Conservation (phyloP, 2,888 invertebrate genomes). For the Hydrotaea diabolus region DNA sequence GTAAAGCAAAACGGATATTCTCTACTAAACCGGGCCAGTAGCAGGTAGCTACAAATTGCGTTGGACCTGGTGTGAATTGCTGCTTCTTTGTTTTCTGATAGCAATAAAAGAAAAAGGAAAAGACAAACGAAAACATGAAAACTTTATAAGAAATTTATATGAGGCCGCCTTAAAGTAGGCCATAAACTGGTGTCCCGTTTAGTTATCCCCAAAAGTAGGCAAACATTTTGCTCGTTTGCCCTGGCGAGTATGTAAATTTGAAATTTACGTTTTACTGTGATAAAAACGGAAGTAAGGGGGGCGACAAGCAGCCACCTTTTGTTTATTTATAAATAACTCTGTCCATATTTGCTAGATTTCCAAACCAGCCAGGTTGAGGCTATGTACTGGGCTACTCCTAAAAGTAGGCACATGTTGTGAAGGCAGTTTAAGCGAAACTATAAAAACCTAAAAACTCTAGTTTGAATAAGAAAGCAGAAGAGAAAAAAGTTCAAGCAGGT, state of each 20-base stretch:
- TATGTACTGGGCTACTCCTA: not conserved
- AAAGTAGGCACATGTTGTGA: slow-evolving; percentile 32
- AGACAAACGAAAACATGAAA: not conserved
- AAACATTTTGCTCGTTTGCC: not conserved
- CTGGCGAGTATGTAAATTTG: not conserved
- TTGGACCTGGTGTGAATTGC: not conserved
- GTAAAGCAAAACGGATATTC: not conserved
- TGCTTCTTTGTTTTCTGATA: not conserved
- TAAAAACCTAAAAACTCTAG: too few relatives aligned
- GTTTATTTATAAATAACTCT: not conserved
- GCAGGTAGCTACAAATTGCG: slow-evolving; percentile 30
- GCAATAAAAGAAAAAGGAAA: too few relatives aligned
- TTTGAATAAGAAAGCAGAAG: too few relatives aligned
- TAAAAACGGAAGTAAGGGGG: too few relatives aligned
- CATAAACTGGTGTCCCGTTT: not conserved
- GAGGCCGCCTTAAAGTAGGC: slow-evolving; percentile 16
- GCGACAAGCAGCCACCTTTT: not conserved
- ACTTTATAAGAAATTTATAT: slow-evolving; percentile 36
- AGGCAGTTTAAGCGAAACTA: too few relatives aligned
- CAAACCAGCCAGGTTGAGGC: not conserved
- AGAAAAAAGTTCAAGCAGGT: too few relatives aligned
- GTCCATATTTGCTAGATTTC: not conserved
- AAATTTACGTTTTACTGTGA: not conserved
- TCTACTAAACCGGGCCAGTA: not conserved
- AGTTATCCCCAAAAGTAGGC: not conserved